phyloP scores from a whole-genome alignment of 2,113 vertebrate species.

The Pituophis catenifer region DNA sequence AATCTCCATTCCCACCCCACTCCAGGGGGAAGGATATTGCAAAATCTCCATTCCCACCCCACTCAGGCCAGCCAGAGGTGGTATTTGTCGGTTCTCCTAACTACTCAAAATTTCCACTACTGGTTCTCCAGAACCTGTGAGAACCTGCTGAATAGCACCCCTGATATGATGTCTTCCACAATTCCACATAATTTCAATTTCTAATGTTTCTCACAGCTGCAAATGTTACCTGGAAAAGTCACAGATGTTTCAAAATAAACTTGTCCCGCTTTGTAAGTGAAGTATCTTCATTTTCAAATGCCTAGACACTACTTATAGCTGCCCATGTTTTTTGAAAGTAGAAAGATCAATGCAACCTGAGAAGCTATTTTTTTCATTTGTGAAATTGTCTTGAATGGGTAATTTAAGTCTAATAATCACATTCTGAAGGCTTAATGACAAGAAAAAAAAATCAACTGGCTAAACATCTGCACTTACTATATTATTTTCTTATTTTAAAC shows the following conservation, averaged over 20 bases:
- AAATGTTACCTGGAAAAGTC: neutral
- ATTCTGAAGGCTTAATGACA: neutral
- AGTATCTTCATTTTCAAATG: neutral
- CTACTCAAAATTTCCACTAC: too few relatives aligned
- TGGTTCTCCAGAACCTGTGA: too few relatives aligned
- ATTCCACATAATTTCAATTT: neutral
- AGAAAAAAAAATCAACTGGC: neutral
- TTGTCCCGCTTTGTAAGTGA: neutral
- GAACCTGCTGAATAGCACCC: too few relatives aligned
- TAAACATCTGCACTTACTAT: neutral
- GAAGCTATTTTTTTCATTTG: neutral
- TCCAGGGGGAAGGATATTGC: too few relatives aligned
- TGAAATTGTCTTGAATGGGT: neutral
- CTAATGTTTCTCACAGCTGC: neutral
- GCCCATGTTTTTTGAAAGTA: neutral
- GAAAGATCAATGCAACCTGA: neutral
- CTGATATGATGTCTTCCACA: neutral
- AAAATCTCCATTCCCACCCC: too few relatives aligned
- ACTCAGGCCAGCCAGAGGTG: too few relatives aligned
- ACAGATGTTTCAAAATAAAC: neutral
- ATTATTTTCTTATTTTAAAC: neutral
- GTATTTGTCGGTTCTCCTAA: too few relatives aligned
- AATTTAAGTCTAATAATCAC: neutral
- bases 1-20: too few relatives aligned
- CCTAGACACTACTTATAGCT: neutral